Base-by-base conservation (phyloP, 1,140 invertebrate genomes). In the Drosophila gunungcola region DNA sequence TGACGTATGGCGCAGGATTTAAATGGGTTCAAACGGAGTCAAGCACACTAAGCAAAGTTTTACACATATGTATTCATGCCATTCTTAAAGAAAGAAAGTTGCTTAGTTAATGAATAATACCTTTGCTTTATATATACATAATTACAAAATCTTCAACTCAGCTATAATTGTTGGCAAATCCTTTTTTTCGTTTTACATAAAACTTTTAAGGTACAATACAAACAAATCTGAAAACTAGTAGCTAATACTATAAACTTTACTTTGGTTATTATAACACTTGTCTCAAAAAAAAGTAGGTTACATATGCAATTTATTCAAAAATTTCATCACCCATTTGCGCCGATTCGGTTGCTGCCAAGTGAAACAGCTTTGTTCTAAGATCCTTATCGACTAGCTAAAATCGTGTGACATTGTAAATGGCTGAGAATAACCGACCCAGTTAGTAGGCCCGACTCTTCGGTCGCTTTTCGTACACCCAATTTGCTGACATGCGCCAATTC, bases 401-500 rank as follows among this genome's bases (percentile, higher is more conserved):
- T 70, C 67, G 63, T 70, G 68, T 72, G 68, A 72, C 64, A 72
- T 45, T 42, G 63, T 56, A 41, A 68, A 65, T 68, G 29, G 32
- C 11, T 36, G 9, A n/a, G 46, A 52, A 57, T 70, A 56, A 42
- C 11, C 68, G 68, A 70, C 65, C 68, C 65, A 72, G 64, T 72
- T 72, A 57, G 53, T 36, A 60, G 11, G 12, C 29, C 6, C 11
- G 21, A 25, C 38, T 52, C 27, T 52, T n/a, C 27, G 11, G 25
- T 16, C 16, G 51, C 29, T 55, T 42, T 52, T 27, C 25, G 29
- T 52, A 56, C 63, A 32, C 34, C 73, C 73, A 76, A 73, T 77
- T 70, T 54, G 54, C 73, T 54, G 72, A 75, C 74, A 75, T 82
- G 80, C 73, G 58, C 76, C 62, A 62, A 73, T 83, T 77, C 58